Evolutionary conservation across 2,113 vertebrate species (phyloP), one percentile per base, ranked within the genome.

Genomic region (Litocranius walleri): DNA sequence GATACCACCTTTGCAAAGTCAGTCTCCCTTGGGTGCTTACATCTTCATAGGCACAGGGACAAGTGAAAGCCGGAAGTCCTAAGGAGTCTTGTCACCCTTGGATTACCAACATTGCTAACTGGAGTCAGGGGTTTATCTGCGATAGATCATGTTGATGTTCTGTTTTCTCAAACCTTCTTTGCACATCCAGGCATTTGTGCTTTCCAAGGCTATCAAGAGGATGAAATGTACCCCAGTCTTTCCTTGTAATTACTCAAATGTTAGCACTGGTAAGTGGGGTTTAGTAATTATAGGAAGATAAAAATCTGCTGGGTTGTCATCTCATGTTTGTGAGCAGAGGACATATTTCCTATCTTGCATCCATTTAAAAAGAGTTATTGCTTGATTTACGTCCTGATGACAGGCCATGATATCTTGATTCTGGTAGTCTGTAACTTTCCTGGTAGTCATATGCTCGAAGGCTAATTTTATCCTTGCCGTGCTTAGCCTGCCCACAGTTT

Each of bases 361-460:
- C 74, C 77, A 87, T 88, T 95, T 48, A 56, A 84, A 71, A 91
- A 93, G 83, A 94, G 52, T 97, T 74, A 90, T 78, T 87, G 86
- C 82, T 86, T 90, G 85, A 95, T 83, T 62, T 96, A 64, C 23
- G 91, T 71, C 43, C 40, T n/a, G 91, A 77, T 77, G 92, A 95
- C 89, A 95, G 14, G 85, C 25, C 82, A 50, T 88, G 90, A 96
- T 85, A 90, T 77, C 95, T 95, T 96, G 92, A 95, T 97, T 95
- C 96, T 84, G 52, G 45, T 50, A 25, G 87, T 61, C 71, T 86
- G 5, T 83, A 89, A 83, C 61, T 93, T 96, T 96, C 94, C 91
- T 95, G 86, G 71, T 97, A 91, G 90, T 88, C 92, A 87, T 62
- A 19, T 88, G 67, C 83, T 94, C 12, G 3, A 23, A 61, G 64